Base-by-base conservation (phyloP, 2,888 invertebrate species). In the Ischnus inquisitorius region DNA sequence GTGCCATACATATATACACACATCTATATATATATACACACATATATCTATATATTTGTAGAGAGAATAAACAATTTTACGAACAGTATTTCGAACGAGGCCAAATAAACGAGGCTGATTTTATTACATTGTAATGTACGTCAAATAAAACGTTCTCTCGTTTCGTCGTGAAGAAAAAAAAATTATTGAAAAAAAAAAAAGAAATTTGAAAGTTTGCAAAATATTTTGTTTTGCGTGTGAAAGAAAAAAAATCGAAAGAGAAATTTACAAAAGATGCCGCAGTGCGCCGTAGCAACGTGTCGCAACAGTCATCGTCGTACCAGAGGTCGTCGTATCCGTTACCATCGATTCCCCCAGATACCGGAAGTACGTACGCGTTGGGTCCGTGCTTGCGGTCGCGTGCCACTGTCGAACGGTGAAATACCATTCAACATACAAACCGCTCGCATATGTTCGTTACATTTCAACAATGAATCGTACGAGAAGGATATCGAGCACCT, bases 331-430 rank as follows among this genome's bases (percentile, higher is more conserved):
- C 93, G 95, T 80, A 94, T 95, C 84, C 94, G 95, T 78, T 95
- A 95, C 92, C 95, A 95, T 91, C 94, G 95, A 86, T 95, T 95
- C 91, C 95, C 95, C 43, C 94, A 95, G 86, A 95, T 95, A 91
- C 93, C 93, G 86, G 93, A 93, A 88, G 94, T 94, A 62, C 94
- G 95, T 74, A 91, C 93, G 71, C 92, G 93, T 77, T 95, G 95
- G 95, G 92, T 95, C 62, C 92, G 93, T 87, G 94, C 94, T 41
- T 95, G 95, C 90, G 95, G 95, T 57, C 94, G 95, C 84, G 92
- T 91, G 85, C 93, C 94, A 78, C 93, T 93, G 82, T 87, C 92
- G 72, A 93, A 93, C 86, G 93, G 93, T 85, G 92, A 92, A 28
- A 89, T 92, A 81, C 93, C 93, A 71, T 94, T 94, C 90, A 95